Conservation (phyloP, 2,797 vertebrate genomes). For the Carcharodon carcharias region DNA sequence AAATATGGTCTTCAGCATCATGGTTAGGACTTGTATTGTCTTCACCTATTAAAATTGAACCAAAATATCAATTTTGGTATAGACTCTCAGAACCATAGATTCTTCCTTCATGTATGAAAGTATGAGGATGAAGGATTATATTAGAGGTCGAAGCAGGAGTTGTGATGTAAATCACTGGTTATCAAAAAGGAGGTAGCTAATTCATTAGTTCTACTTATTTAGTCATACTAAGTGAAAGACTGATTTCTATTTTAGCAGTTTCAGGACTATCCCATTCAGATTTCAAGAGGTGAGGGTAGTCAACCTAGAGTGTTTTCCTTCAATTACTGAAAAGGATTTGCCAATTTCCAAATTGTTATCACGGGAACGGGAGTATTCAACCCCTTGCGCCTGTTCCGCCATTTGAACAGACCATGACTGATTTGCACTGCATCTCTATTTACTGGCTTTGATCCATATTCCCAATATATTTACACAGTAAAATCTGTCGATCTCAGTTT, state of each 20-base stretch:
- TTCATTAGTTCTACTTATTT: neutral
- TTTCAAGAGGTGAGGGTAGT: neutral
- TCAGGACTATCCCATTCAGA: neutral
- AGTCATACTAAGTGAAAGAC: neutral
- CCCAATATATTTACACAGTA: neutral
- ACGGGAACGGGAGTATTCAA: neutral
- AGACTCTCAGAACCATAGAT: neutral
- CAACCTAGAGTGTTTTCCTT: neutral
- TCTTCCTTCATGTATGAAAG: neutral
- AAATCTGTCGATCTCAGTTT: neutral
- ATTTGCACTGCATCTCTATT: neutral
- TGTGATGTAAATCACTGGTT: neutral
- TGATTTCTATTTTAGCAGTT: neutral
- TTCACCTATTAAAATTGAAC: constrained; percentile 31
- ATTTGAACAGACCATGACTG: neutral
- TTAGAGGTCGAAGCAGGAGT: neutral
- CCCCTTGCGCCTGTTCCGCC: neutral
- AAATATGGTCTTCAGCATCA: neutral
- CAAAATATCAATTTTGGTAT: neutral
- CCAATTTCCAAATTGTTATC: neutral
- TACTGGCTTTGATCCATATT: neutral
- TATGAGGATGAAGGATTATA: neutral
- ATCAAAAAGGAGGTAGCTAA: neutral
- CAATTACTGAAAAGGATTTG: neutral
- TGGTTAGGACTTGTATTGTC: neutral